Conservation (phyloP, 2,797 vertebrate species). For the Garrulus glandarius region DNA sequence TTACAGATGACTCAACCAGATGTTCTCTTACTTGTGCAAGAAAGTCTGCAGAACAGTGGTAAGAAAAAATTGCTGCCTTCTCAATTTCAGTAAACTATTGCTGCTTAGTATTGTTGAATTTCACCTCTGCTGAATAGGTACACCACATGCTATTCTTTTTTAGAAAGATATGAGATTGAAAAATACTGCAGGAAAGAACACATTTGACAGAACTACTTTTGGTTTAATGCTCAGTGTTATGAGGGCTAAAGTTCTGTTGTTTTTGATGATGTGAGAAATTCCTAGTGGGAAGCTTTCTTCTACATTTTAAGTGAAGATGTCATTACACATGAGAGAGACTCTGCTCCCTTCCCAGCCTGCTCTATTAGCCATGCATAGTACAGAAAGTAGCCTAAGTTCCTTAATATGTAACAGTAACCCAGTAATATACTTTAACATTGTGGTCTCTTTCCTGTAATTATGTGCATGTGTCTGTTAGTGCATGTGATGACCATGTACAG, state of each 20-base stretch:
- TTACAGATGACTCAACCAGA: constrained; percentile 94
- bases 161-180: background rate
- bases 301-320: background rate
- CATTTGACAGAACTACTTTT: background rate
- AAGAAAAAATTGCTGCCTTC: constrained; percentile 73
- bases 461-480: background rate
- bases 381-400: background rate
- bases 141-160: background rate
- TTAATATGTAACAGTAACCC: background rate
- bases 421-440: background rate
- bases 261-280: background rate
- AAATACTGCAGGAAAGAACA: background rate
- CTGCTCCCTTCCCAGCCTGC: background rate
- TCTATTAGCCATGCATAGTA: background rate
- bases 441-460: background rate
- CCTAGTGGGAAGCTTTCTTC: background rate
- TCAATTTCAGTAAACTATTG: background rate
- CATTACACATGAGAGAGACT: background rate
- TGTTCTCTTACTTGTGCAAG: constrained; percentile 89
- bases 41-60: constrained; percentile 87
- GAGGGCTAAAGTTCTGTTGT: background rate
- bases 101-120: background rate
- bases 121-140: background rate
- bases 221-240: background rate
- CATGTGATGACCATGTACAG: background rate